phyloP scores from a whole-genome alignment of 2,888 invertebrate species.

The Orchestes rusci region DNA sequence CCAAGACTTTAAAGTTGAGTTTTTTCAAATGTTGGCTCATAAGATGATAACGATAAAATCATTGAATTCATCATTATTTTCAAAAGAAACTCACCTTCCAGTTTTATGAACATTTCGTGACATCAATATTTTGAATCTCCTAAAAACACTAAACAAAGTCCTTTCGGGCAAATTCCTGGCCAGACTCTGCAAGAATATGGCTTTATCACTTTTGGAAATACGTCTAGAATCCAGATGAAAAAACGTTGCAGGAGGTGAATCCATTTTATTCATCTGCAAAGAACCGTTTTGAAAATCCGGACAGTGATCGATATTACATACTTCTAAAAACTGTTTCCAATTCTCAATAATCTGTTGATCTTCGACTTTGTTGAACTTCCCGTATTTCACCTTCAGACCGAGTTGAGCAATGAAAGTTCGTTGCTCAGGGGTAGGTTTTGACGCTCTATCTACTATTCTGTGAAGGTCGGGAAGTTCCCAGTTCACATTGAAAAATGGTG shows the following conservation, averaged over 20 bases:
- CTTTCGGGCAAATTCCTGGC: conserved; percentile 26
- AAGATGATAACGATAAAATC: too few species aligned
- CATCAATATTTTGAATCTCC: conserved; percentile 25
- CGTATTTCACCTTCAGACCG: conserved; percentile 5
- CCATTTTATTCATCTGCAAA: conserved; percentile 28
- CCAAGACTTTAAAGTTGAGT: too few species aligned
- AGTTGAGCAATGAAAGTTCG: background rate
- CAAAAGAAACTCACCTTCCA: conserved; percentile 28
- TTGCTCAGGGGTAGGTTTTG: conserved; percentile 10
- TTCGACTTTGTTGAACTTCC: conserved; percentile 14
- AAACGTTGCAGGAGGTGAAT: conserved; percentile 23
- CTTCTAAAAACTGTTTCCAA: conserved; percentile 14
- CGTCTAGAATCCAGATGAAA: conserved; percentile 14
- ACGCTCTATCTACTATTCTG: conserved; percentile 10
- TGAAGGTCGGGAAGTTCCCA: conserved; percentile 15
- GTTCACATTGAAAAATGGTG: conserved; percentile 7
- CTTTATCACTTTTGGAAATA: conserved; percentile 12
- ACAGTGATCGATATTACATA: too few species aligned
- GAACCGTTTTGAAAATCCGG: conserved; percentile 1
- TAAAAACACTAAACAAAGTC: conserved; percentile 24
- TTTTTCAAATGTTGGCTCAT: too few species aligned
- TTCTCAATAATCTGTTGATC: conserved; percentile 16
- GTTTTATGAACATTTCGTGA: conserved; percentile 9
- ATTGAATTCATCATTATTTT: too few species aligned
- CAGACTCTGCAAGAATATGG: conserved; percentile 28